Evolutionary conservation across 2,888 invertebrate species (phyloP), one percentile per base, ranked within the genome.

Genomic region (Auanema sp.): DNA sequence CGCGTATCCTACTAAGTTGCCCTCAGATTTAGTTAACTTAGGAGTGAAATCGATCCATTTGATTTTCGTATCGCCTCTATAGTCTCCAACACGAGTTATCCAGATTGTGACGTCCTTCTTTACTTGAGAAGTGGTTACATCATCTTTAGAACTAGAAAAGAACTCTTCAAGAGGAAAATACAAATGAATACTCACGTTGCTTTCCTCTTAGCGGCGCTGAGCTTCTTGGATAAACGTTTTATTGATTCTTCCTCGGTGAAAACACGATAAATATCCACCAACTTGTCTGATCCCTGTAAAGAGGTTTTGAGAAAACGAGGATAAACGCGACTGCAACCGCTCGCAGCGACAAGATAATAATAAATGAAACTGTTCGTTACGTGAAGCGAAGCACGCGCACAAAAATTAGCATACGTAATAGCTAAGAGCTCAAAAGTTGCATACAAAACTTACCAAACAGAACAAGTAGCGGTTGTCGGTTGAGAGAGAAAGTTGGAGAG

Each of bases 181-280:
- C 21, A 41, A 43, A 11, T 1, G 23, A 57, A 41, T 6, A 43
- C 44, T 64, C 21, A 64, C 64, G 60, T 65, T 1, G 74, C 71
- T 54, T 74, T 77, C 49, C 75, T 57, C 67, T 74, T 76, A 14
- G 83, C 77, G 74, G 84, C 84, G 24, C 80, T 88, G 83, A 89
- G 88, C 84, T 92, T 94, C 79, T 90, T 91, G 53, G 90, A 84
- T 44, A 93, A 88, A 85, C 93, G 94, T 33, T 88, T 87, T 79
- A 90, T 86, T 68, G 90, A 89, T 25, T 92, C 91, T 12, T 90
- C 90, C 21, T 91, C 89, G 0, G 89, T 86, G 78, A 91, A 89
- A 76, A 97, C 89, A 49, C 89, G 87, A 83, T 92, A 96, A 59
- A 92, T 85, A 85, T 97, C 96, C 16, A 96, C 86, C 24, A 88